Percentiles rank a stretch among this genome's conserved stretches.
These are phyloP conservation scores for Esox masquinongy DNA, from an alignment of 2,797 vertebrate species.

Conservation along the genomic window DNA sequence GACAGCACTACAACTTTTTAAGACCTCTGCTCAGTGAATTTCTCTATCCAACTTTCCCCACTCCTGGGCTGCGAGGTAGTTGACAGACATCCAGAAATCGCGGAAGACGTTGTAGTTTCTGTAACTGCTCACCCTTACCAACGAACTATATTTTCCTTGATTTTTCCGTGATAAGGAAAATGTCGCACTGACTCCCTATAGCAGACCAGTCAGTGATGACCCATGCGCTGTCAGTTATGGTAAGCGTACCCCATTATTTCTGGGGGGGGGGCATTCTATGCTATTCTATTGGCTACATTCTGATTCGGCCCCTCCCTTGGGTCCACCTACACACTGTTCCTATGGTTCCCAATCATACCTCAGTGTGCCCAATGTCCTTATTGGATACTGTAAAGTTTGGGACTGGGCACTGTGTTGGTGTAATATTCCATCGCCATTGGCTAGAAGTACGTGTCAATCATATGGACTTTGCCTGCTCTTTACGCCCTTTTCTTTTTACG, in stretches of 20 bases:
- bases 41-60: neutral
- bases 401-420: constrained; percentile 56
- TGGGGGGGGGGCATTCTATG: constrained; percentile 58
- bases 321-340: constrained; percentile 81
- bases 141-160: neutral
- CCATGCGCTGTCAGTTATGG: constrained; percentile 70
- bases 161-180: neutral
- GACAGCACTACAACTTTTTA: constrained; percentile 24
- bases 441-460: constrained; percentile 59
- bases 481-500: constrained; percentile 60
- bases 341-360: constrained; percentile 71
- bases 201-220: constrained; percentile 58
- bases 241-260: constrained; percentile 74
- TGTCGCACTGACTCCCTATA: neutral
- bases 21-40: neutral
- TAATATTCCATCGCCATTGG: constrained; percentile 66
- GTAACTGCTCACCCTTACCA: neutral
- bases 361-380: constrained; percentile 49
- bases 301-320: constrained; percentile 52
- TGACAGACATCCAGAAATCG: neutral
- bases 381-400: constrained; percentile 89
- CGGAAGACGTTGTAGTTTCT: neutral
- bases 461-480: constrained; percentile 54
- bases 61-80: neutral
- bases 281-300: constrained; percentile 66